Evolutionary conservation across 2,797 vertebrate species (phyloP).

Genomic region (Tragelaphus oryx): DNA sequence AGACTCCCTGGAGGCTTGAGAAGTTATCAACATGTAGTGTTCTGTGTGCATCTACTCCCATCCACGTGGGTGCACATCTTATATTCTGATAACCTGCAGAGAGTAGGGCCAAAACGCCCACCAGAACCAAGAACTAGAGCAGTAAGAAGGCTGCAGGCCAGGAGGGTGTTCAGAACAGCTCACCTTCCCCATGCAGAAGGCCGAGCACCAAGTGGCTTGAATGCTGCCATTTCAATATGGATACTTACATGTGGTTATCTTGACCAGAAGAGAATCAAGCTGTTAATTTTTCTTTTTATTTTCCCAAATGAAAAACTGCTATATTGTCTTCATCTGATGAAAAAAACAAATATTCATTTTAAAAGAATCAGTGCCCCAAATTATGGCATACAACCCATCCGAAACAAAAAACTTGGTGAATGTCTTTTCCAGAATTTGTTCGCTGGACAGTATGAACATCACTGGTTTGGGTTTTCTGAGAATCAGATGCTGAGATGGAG

Average conservation of each 20-base stretch:
- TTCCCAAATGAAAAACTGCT: neutral
- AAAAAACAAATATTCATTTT: neutral
- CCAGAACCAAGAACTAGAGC: neutral
- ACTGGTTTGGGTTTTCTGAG: neutral
- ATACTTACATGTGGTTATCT: neutral
- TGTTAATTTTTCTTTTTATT: neutral
- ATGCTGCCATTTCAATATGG: neutral
- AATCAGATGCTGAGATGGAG: neutral
- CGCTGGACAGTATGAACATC: neutral
- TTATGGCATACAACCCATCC: neutral
- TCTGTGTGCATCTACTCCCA: neutral
- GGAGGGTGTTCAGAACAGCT: no score
- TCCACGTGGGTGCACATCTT: rapidly evolving
- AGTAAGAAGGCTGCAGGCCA: neutral
- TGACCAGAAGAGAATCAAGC: neutral
- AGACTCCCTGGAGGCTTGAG: neutral
- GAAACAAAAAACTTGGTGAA: neutral
- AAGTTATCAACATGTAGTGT: neutral
- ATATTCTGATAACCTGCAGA: neutral
- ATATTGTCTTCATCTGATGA: neutral
- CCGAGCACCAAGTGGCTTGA: rapidly evolving
- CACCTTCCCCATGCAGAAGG: neutral
- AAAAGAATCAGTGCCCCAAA: neutral
- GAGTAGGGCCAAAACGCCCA: neutral
- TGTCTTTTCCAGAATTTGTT: neutral